These are phyloP conservation scores for Crypturellus undulatus DNA, from an alignment of 2,113 vertebrate genomes.

Conservation along the genomic window DNA sequence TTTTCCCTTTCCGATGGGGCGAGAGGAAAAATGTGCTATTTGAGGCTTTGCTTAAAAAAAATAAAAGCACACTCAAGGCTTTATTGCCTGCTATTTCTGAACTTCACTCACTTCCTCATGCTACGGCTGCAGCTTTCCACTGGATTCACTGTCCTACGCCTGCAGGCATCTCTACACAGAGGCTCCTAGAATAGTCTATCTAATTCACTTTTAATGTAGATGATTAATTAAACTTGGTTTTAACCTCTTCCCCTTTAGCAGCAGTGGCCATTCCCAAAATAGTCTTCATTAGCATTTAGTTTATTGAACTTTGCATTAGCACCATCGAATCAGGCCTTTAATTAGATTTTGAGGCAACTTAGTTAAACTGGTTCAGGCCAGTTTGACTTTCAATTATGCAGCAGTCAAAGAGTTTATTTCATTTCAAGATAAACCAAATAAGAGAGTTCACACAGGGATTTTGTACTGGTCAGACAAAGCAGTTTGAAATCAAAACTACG, in stretches of 20 bases:
- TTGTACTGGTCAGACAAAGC: slow-evolving; percentile 12
- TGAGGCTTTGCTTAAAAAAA: not conserved
- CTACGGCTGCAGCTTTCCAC: not conserved
- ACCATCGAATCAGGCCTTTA: slow-evolving; percentile 55
- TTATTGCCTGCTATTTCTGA: not conserved
- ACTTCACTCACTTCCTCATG: not conserved
- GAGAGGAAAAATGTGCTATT: not conserved
- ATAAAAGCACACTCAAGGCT: not conserved
- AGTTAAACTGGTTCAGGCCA: not conserved
- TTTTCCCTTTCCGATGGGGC: not conserved
- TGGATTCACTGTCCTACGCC: not conserved
- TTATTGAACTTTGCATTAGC: slow-evolving; percentile 41
- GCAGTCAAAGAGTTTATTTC: not conserved
- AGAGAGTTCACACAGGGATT: not conserved
- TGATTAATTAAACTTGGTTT: slow-evolving; percentile 41
- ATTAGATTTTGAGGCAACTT: slow-evolving; percentile 28
- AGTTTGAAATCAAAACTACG: not conserved
- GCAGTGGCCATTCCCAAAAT: slow-evolving; percentile 29
- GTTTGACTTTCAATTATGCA: not conserved
- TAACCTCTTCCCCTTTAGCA: slow-evolving; percentile 10
- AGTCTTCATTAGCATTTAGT: slow-evolving; percentile 13
- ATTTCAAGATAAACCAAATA: not conserved
- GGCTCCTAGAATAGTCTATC: slow-evolving; percentile 51
- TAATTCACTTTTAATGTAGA: slow-evolving; percentile 45
- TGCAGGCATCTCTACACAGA: slow-evolving; percentile 13